phyloP scores from a whole-genome alignment of 2,888 invertebrate genomes.

The Drosophila heteroneura region DNA sequence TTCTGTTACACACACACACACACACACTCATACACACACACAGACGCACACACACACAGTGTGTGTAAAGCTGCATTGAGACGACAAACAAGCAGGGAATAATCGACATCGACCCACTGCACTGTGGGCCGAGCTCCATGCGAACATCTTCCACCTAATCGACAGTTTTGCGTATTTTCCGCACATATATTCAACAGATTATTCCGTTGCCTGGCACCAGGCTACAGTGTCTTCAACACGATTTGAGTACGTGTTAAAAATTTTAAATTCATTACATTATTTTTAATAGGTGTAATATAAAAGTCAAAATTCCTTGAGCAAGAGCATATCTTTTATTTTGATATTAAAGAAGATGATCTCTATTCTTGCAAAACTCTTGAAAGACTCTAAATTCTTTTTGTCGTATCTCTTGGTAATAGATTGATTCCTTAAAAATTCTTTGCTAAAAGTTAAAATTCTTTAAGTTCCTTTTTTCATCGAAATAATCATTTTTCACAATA shows the following conservation, averaged over 20 bases:
- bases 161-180: slow-evolving; percentile 33
- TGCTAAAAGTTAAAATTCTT: background rate
- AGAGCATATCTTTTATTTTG: background rate
- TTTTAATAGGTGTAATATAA: background rate
- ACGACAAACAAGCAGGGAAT: slow-evolving; percentile 80
- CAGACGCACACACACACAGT: background rate
- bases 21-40: background rate
- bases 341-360: background rate
- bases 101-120: slow-evolving; percentile 81
- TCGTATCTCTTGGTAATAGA: background rate
- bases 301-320: background rate
- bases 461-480: background rate
- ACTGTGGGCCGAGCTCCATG: slow-evolving; percentile 63
- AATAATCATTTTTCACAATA: background rate
- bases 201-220: slow-evolving; percentile 9
- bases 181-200: slow-evolving; percentile 61
- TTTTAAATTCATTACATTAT: background rate
- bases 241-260: background rate
- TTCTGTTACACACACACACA: slow-evolving; percentile 25
- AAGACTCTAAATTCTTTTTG: background rate
- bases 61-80: slow-evolving; percentile 58
- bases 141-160: slow-evolving; percentile 46
- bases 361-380: background rate
- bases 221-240: slow-evolving; percentile 28
- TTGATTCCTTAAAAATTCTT: background rate